Evolutionary conservation across 2,113 vertebrate species (phyloP).

Genomic region (Chaenocephalus aceratus): DNA sequence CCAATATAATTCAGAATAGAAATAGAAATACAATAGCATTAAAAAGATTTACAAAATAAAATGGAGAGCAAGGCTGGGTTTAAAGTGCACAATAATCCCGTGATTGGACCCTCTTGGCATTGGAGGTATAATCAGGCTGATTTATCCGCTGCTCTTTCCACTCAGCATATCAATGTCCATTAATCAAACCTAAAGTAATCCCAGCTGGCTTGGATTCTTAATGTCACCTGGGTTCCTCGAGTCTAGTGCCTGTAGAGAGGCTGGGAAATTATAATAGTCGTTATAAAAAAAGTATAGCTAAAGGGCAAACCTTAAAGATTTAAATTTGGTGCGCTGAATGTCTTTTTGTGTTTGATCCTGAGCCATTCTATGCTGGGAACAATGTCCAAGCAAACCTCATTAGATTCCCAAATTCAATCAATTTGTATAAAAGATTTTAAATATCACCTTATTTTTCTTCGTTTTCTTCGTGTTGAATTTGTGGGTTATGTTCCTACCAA

Average conservation of each 20-base stretch:
- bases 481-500: slow-evolving; percentile 24
- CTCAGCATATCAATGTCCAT: slow-evolving; percentile 40
- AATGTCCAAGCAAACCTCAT: slow-evolving; percentile 13
- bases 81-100: slow-evolving; percentile 25
- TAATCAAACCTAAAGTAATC: slow-evolving; percentile 48
- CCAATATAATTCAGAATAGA: too few species aligned
- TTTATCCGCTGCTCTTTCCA: slow-evolving; percentile 40
- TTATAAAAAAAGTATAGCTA: slow-evolving; percentile 25
- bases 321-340: slow-evolving; percentile 34
- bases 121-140: slow-evolving; percentile 33
- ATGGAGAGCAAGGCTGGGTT: neutral
- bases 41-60: too few species aligned
- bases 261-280: slow-evolving; percentile 34
- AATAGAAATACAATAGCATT: too few species aligned
- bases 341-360: slow-evolving; percentile 24
- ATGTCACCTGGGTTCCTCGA: slow-evolving; percentile 36
- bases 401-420: slow-evolving; percentile 18
- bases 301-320: slow-evolving; percentile 24
- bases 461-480: neutral
- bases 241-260: neutral
- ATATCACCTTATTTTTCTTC: neutral
- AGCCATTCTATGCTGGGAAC: slow-evolving; percentile 6
- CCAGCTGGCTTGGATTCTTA: slow-evolving; percentile 34
- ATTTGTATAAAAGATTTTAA: slow-evolving; percentile 16
- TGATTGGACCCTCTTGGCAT: neutral